Conservation (phyloP, 2,797 vertebrate genomes). For the Tolypeutes matacus region DNA sequence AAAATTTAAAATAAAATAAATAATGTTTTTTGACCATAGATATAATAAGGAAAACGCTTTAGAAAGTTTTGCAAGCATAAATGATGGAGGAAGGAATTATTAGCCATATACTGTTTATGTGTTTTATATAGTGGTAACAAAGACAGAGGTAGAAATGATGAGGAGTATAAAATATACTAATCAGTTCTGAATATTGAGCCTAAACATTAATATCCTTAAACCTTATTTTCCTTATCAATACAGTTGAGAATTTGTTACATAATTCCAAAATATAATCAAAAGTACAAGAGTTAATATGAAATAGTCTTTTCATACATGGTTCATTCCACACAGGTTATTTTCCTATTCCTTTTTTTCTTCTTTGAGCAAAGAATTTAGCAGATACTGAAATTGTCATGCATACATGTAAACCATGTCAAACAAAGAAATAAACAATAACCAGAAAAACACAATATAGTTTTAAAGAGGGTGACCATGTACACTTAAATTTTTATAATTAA, state of each 20-base stretch:
- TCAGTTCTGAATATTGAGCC: rapidly evolving
- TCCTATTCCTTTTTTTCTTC: too few relatives aligned
- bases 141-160: rapidly evolving
- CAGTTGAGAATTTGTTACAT: too few relatives aligned
- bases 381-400: not conserved
- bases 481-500: not conserved
- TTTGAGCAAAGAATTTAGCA: not conserved
- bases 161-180: not conserved
- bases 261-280: not conserved
- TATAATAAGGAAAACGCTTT: not conserved
- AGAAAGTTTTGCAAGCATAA: not conserved
- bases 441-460: not conserved
- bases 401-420: not conserved
- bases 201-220: not conserved
- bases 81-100: not conserved
- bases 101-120: not conserved
- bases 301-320: rapidly evolving
- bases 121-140: not conserved
- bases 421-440: not conserved
- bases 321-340: not conserved
- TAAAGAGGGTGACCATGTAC: not conserved
- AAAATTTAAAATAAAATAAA: too few relatives aligned
- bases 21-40: not conserved
- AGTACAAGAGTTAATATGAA: not conserved
- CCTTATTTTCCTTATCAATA: not conserved